Evolutionary conservation across 2,113 vertebrate species (phyloP).

Genomic region (Suncus etruscus): DNA sequence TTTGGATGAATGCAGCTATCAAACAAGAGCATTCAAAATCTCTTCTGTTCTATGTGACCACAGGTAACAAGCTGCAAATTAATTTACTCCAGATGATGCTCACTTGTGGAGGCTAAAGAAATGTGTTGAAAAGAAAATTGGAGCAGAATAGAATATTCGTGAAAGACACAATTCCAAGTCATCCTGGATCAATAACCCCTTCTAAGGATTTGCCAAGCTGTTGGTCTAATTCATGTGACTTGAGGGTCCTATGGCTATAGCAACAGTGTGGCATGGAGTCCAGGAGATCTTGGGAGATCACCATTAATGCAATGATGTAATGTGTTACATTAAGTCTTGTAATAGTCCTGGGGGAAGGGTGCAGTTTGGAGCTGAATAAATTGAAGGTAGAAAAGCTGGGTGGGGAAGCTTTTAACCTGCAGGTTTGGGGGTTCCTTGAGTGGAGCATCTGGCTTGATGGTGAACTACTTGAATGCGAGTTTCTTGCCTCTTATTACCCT

Average conservation of each 20-base stretch:
- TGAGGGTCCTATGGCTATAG: background rate
- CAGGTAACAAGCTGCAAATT: background rate
- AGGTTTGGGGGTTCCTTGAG: too few relatives aligned
- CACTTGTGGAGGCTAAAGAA: background rate
- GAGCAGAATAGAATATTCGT: background rate
- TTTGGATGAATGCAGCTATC: background rate
- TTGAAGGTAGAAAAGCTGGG: too few relatives aligned
- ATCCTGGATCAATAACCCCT: background rate
- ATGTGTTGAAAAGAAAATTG: background rate
- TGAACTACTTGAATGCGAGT: too few relatives aligned
- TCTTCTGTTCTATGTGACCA: background rate
- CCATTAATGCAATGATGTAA: background rate
- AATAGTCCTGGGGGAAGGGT: too few relatives aligned
- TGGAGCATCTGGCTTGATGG: too few relatives aligned
- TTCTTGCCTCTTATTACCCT: too few relatives aligned
- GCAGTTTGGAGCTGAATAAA: too few relatives aligned
- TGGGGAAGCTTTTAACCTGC: too few relatives aligned
- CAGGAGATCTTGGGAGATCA: background rate
- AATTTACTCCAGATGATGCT: background rate
- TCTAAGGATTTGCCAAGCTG: background rate
- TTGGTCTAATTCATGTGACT: background rate
- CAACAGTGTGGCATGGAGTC: background rate
- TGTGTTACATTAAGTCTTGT: background rate
- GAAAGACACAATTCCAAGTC: background rate
- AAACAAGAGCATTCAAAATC: background rate